Percentiles rank a stretch among this genome's conserved stretches.
These are phyloP conservation scores for Irena cyanogastra DNA, from an alignment of 2,113 vertebrate species.

Conservation along the genomic window DNA sequence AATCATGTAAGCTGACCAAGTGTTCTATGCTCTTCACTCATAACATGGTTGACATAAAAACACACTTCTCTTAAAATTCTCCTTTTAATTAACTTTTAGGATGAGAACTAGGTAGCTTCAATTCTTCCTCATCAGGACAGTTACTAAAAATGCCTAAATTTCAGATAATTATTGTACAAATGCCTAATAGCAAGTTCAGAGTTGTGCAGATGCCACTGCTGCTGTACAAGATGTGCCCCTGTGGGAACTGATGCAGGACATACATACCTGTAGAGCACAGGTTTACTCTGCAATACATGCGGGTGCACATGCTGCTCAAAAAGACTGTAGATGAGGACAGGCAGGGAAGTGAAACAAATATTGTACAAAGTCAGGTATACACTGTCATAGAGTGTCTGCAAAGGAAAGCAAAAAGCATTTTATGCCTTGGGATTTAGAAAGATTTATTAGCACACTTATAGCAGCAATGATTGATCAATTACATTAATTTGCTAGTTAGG, in stretches of 20 bases:
- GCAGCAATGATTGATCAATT: not conserved
- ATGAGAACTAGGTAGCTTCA: not conserved
- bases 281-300: conserved; percentile 90
- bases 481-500: not conserved
- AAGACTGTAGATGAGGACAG: conserved; percentile 96
- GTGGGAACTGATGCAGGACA: fast-evolving
- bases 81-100: not conserved
- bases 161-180: not conserved
- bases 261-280: conserved; percentile 88
- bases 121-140: not conserved
- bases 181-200: not conserved
- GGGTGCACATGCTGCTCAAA: conserved; percentile 97
- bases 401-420: conserved; percentile 44
- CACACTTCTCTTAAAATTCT: not conserved
- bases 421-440: not conserved
- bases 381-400: conserved; percentile 96
- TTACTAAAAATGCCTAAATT: not conserved
- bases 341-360: conserved; percentile 99
- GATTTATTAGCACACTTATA: not conserved
- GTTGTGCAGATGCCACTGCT: not conserved
- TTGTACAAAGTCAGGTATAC: conserved; percentile 99
- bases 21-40: not conserved
- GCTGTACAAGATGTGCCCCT: not conserved
- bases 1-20: not conserved
- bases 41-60: not conserved